phyloP scores from a whole-genome alignment of 1,140 invertebrate genomes.

The Globodera rostochiensis region DNA sequence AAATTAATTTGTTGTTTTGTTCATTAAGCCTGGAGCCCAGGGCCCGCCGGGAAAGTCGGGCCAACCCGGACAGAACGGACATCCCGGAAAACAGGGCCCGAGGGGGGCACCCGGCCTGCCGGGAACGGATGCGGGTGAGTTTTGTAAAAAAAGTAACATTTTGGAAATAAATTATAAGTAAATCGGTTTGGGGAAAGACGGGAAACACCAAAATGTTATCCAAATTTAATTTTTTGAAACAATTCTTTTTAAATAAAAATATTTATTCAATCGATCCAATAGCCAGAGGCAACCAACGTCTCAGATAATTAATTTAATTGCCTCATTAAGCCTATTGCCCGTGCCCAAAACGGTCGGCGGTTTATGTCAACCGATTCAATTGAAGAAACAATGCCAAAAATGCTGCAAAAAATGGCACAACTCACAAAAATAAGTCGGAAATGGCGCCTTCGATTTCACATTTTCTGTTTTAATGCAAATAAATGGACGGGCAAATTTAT shows the following conservation, averaged over 20 bases:
- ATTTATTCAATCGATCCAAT: neutral
- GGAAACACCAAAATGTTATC: no score
- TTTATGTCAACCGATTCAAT: constrained; percentile 12
- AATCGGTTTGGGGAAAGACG: no score
- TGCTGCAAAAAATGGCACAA: neutral
- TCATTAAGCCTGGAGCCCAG: constrained; percentile 21
- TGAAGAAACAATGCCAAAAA: neutral
- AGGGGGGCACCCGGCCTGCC: constrained; percentile 15
- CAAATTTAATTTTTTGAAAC: no score
- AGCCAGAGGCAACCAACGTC: neutral
- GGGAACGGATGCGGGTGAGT: constrained; percentile 18
- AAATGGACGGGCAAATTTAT: no score
- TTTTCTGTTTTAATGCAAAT: no score
- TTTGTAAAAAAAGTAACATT: neutral
- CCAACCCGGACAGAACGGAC: constrained; percentile 23
- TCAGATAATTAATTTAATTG: no score
- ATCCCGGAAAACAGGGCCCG: constrained; percentile 1
- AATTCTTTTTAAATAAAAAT: neutral
- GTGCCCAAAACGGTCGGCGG: constrained; percentile 22
- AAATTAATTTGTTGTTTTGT: neutral
- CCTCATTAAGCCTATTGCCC: constrained; percentile 18
- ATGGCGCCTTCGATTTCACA: no score
- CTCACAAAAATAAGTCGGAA: neutral
- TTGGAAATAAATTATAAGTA: neutral
- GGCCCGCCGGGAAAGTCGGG: constrained; percentile 31